Conservation (phyloP, 2,113 vertebrate species). For the Mellivora capensis region DNA sequence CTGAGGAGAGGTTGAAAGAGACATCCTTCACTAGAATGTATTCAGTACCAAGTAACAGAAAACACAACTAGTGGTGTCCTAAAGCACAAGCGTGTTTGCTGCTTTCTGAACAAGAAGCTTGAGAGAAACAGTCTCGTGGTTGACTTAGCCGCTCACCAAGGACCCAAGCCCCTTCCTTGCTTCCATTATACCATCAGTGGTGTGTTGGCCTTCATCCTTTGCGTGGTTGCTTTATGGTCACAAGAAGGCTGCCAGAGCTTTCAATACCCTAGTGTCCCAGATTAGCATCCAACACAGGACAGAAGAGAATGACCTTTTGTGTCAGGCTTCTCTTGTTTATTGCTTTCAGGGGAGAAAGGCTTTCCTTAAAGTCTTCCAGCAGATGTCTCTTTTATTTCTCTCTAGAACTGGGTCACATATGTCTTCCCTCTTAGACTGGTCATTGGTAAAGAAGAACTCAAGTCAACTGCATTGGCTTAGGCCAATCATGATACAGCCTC, state of each 20-base stretch:
- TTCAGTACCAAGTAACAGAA: conserved; percentile 9
- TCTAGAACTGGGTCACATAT: not conserved
- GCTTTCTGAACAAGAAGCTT: not conserved
- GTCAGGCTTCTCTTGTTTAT: not conserved
- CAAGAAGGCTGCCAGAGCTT: not conserved
- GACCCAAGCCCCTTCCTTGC: not conserved
- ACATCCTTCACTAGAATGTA: not conserved
- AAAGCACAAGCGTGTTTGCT: not conserved
- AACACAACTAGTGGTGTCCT: not conserved
- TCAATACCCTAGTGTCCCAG: not conserved
- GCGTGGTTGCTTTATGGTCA: not conserved
- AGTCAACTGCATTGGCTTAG: not conserved
- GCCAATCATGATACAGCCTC: not conserved
- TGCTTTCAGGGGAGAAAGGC: not conserved
- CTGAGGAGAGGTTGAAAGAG: not conserved
- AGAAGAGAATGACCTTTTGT: not conserved
- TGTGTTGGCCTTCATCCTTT: not conserved
- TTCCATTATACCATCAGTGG: not conserved
- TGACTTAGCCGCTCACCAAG: not conserved
- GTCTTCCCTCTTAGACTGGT: not conserved
- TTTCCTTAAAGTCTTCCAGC: not conserved
- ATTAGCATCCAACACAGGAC: not conserved
- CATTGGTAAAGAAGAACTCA: not conserved
- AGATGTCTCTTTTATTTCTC: not conserved
- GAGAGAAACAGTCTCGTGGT: not conserved